Evolutionary conservation across 1,140 invertebrate genomes (phyloP).

Genomic region (Dendroctonus ponderosae): DNA sequence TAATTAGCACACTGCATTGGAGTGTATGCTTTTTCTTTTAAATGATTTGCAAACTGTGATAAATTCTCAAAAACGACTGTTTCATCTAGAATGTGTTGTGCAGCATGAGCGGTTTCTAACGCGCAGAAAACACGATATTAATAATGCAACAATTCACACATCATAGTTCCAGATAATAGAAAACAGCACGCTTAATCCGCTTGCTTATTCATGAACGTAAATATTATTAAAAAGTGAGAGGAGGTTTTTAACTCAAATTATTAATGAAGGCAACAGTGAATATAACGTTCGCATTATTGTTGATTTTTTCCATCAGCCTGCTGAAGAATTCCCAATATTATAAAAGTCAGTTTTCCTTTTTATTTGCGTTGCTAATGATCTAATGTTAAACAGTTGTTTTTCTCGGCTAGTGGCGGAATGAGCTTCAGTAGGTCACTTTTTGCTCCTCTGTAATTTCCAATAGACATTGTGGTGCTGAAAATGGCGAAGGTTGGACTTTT

Average conservation of each 20-base stretch:
- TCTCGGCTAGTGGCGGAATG: background rate
- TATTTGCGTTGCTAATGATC: slow-evolving; percentile 12
- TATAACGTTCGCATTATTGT: slow-evolving; percentile 11
- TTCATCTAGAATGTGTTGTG: background rate
- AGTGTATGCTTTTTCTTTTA: too few relatives aligned
- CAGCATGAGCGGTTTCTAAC: slow-evolving; percentile 20
- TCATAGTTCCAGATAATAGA: slow-evolving; percentile 25
- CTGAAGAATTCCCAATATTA: slow-evolving; percentile 25
- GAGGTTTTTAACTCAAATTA: slow-evolving; percentile 17
- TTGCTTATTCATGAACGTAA: slow-evolving; percentile 19
- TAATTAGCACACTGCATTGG: too few relatives aligned
- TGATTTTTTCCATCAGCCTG: slow-evolving; percentile 7
- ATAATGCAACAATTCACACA: slow-evolving; percentile 23
- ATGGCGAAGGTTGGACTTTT: slow-evolving; percentile 2
- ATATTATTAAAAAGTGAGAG: slow-evolving; percentile 26
- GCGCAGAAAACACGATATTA: slow-evolving; percentile 15
- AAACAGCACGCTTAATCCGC: slow-evolving; percentile 14
- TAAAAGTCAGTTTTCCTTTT: slow-evolving; percentile 17
- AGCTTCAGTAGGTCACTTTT: slow-evolving; percentile 17
- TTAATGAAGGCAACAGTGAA: slow-evolving; percentile 8
- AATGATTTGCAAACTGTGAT: too few relatives aligned
- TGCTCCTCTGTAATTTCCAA: slow-evolving; percentile 11
- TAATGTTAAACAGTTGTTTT: slow-evolving; percentile 7
- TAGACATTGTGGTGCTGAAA: background rate
- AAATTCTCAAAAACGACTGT: too few relatives aligned